Conservation (phyloP, 2,797 vertebrate species). For the Microchirus variegatus region DNA sequence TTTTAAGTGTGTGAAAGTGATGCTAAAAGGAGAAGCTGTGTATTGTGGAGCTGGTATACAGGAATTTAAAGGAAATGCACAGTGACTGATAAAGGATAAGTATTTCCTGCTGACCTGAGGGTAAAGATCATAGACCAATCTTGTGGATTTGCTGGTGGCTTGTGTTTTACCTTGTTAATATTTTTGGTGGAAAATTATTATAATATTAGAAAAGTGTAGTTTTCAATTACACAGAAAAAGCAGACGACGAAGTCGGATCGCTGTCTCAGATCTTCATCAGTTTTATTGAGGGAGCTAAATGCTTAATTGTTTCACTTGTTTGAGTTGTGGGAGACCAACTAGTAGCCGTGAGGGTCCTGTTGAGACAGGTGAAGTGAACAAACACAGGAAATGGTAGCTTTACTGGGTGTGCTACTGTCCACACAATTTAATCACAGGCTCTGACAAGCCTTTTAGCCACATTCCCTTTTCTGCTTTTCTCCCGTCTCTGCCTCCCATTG, state of each 20-base stretch:
- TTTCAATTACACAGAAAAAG: neutral
- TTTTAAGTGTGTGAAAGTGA: slow-evolving; percentile 23
- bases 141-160: slow-evolving; percentile 36
- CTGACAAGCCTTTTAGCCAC: slow-evolving; percentile 73
- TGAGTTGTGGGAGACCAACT: slow-evolving; percentile 9
- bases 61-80: slow-evolving; percentile 29
- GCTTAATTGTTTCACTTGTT: slow-evolving; percentile 50
- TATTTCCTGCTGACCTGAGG: slow-evolving; percentile 52
- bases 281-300: neutral
- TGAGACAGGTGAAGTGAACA: slow-evolving; percentile 69
- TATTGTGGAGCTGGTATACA: slow-evolving; percentile 15
- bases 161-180: slow-evolving; percentile 37
- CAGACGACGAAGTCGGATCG: neutral
- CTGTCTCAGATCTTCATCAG: neutral
- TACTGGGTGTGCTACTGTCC: slow-evolving; percentile 71
- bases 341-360: slow-evolving; percentile 64
- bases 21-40: slow-evolving; percentile 27
- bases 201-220: neutral
- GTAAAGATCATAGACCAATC: slow-evolving; percentile 47
- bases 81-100: slow-evolving; percentile 34
- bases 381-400: slow-evolving; percentile 60
- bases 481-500: slow-evolving; percentile 16
- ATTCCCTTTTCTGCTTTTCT: slow-evolving; percentile 44
- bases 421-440: slow-evolving; percentile 65
- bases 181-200: slow-evolving; percentile 13